Percentiles rank a stretch among this genome's conserved stretches.
These are phyloP conservation scores for Proteles cristata DNA, from an alignment of 2,113 vertebrate genomes.

Conservation along the genomic window DNA sequence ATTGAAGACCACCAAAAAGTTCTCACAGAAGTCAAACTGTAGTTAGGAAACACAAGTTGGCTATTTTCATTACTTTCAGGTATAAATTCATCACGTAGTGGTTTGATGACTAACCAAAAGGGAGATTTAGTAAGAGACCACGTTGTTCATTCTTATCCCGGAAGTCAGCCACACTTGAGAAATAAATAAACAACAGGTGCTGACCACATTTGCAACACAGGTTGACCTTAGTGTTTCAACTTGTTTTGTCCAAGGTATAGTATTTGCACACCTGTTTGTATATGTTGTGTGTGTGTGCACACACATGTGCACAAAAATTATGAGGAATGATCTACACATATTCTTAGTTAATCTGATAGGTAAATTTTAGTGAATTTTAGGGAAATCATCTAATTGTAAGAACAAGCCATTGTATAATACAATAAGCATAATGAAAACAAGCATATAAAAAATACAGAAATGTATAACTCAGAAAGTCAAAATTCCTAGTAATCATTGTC, in stretches of 20 bases:
- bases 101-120: neutral
- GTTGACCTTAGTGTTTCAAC: neutral
- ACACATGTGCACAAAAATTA: neutral
- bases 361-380: constrained; percentile 12
- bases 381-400: neutral
- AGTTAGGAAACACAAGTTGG: neutral
- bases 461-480: neutral
- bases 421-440: neutral
- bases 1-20: neutral
- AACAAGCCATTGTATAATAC: neutral
- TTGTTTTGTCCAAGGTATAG: neutral
- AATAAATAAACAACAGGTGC: constrained; percentile 1
- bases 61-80: constrained; percentile 39
- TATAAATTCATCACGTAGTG: neutral
- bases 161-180: neutral
- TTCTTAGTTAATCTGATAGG: neutral
- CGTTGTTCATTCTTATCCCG: constrained; percentile 4
- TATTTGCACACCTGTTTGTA: neutral
- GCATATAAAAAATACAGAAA: neutral
- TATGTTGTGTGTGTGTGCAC: neutral
- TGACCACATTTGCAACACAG: neutral
- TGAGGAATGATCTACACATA: neutral
- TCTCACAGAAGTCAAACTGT: neutral
- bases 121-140: constrained; percentile 12
- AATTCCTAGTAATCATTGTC: neutral